Conservation (phyloP, 2,113 vertebrate species). For the Epinephelus lanceolatus region DNA sequence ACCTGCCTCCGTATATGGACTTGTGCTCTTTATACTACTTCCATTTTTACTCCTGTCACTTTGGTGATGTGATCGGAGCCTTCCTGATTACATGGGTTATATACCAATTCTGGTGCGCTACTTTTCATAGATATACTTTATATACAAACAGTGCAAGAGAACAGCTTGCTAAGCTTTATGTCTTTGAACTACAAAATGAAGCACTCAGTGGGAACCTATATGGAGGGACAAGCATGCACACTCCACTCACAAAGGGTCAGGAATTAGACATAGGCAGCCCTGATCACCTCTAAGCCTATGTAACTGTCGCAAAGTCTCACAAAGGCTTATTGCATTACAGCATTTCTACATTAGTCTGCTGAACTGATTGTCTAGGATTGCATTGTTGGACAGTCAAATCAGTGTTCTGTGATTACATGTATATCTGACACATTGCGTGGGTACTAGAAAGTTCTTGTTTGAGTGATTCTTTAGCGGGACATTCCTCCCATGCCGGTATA, state of each 20-base stretch:
- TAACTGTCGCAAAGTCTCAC: background rate
- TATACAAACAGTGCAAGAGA: too few species aligned
- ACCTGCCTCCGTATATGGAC: too few species aligned
- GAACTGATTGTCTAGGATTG: background rate
- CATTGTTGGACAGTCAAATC: background rate
- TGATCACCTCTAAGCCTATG: background rate
- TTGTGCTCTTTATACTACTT: too few species aligned
- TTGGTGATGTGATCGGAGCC: too few species aligned
- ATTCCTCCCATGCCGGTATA: background rate
- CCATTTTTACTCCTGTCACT: too few species aligned
- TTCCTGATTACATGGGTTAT: too few species aligned
- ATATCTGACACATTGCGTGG: background rate
- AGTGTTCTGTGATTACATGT: background rate
- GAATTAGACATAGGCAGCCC: background rate
- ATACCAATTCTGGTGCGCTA: too few species aligned
- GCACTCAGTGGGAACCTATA: background rate
- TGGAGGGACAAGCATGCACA: background rate
- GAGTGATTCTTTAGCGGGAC: conserved; percentile 1
- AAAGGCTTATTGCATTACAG: too few species aligned
- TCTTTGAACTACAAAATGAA: background rate
- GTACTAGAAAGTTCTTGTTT: conserved; percentile 1
- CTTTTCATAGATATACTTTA: too few species aligned
- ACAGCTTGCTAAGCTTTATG: too few species aligned
- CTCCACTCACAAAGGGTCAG: background rate
- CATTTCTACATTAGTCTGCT: too few species aligned